phyloP scores from a whole-genome alignment of 2,888 invertebrate species.

The Sericinus montela region DNA sequence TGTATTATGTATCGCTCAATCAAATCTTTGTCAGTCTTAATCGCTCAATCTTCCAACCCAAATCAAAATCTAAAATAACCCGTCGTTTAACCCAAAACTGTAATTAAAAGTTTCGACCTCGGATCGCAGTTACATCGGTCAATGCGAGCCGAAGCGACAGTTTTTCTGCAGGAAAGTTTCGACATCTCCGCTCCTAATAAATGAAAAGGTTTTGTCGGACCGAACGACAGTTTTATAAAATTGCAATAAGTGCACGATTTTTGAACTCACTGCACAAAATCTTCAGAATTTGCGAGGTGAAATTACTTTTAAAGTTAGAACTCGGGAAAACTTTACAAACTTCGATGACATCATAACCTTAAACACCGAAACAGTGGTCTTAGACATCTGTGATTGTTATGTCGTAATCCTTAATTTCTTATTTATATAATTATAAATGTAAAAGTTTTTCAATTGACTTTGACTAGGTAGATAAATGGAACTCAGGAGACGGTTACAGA shows the following conservation, averaged over 20 bases:
- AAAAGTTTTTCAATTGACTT: too few species aligned
- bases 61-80: slow-evolving; percentile 11
- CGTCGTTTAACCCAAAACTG: slow-evolving; percentile 18
- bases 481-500: too few species aligned
- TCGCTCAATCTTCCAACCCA: slow-evolving; percentile 10
- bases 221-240: slow-evolving; percentile 17
- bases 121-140: slow-evolving; percentile 12
- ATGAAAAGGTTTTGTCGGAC: slow-evolving; percentile 17
- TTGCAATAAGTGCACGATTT: slow-evolving; percentile 14
- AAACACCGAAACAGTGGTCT: too few species aligned
- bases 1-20: slow-evolving; percentile 7
- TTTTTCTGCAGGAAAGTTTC: slow-evolving; percentile 16
- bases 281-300: slow-evolving; percentile 12
- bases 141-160: slow-evolving; percentile 15
- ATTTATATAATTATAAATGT: too few species aligned
- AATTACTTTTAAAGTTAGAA: slow-evolving; percentile 7
- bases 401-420: too few species aligned
- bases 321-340: background rate
- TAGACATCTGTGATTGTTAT: too few species aligned
- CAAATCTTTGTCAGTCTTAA: slow-evolving; percentile 7
- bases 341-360: background rate
- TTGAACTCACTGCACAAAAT: slow-evolving; percentile 5
- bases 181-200: slow-evolving; percentile 12
- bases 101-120: slow-evolving; percentile 18
- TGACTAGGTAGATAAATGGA: too few species aligned